Evolutionary conservation across 92 coral and sea anemone genomes (phyloP).

Genomic region (Galaxea fascicularis): DNA sequence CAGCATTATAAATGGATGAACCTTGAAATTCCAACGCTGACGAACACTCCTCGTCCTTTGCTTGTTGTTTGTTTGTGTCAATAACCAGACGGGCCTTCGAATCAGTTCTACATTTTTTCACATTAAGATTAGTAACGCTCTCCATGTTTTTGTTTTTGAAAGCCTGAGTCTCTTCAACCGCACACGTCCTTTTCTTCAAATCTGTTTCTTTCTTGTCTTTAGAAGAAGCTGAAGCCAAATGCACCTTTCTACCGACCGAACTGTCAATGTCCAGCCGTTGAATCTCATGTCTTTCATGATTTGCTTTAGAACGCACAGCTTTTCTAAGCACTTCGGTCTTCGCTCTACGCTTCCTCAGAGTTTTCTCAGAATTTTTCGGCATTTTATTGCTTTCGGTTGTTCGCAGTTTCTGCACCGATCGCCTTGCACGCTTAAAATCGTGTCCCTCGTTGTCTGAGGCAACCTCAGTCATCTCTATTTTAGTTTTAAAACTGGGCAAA

Average conservation of each 20-base stretch:
- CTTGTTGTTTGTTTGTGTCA: not conserved
- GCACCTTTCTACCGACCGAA: not conserved
- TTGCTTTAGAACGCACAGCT: not conserved
- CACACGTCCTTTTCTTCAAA: not conserved
- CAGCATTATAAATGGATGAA: not conserved
- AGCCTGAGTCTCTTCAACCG: not conserved
- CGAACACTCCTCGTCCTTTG: not conserved
- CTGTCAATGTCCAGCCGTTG: not conserved
- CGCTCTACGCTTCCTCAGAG: not conserved
- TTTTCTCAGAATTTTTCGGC: not conserved
- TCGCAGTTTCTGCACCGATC: not conserved
- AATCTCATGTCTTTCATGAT: not conserved
- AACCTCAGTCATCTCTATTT: not conserved
- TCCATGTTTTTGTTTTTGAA: no score
- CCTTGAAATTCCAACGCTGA: not conserved
- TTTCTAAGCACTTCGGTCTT: not conserved
- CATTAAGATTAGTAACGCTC: not conserved
- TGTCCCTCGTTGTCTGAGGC: not conserved
- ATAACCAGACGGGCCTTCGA: not conserved
- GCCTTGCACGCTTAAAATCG: not conserved
- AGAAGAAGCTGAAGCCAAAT: not conserved
- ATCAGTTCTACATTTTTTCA: not conserved
- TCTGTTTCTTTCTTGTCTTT: not conserved
- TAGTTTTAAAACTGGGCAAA: constrained; percentile 28
- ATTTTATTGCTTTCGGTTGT: not conserved